Percentiles rank a stretch among this genome's conserved stretches.
Evolutionary conservation across 92 coral and sea anemone genomes (phyloP).

Genomic region (Paragorgia papillata): DNA sequence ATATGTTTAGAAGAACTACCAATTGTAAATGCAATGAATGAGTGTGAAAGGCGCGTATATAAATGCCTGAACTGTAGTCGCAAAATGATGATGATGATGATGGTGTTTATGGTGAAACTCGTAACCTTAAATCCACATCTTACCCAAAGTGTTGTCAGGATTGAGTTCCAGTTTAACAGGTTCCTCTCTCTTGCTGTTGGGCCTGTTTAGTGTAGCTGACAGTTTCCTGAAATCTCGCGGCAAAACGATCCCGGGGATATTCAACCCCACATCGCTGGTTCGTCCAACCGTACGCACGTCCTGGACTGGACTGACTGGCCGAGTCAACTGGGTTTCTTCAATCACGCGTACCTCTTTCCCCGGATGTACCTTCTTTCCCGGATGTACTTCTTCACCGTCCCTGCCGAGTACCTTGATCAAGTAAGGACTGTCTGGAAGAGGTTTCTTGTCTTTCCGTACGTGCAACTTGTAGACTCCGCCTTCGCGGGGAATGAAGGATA

Average conservation of each 20-base stretch:
- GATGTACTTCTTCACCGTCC: slow-evolving; percentile 3
- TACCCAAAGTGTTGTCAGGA: slow-evolving; percentile 72
- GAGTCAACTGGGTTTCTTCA: too few relatives aligned
- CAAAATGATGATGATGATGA: too few relatives aligned
- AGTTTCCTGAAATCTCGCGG: slow-evolving; percentile 49
- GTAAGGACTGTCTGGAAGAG: slow-evolving; percentile 86
- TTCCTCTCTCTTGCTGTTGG: slow-evolving; percentile 46
- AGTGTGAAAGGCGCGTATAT: too few relatives aligned
- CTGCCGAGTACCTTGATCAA: slow-evolving; percentile 77
- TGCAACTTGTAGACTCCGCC: slow-evolving; percentile 84
- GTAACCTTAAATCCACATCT: neutral
- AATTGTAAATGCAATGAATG: too few relatives aligned
- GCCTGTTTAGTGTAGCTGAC: slow-evolving; percentile 47
- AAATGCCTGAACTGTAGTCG: too few relatives aligned
- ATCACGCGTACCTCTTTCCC: too few relatives aligned
- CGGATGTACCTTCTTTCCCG: too few relatives aligned
- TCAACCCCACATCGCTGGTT: slow-evolving; percentile 37
- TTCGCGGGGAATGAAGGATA: slow-evolving; percentile 90
- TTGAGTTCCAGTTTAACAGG: slow-evolving; percentile 39
- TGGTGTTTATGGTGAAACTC: too few relatives aligned
- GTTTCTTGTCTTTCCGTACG: slow-evolving; percentile 83
- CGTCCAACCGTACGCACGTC: too few relatives aligned
- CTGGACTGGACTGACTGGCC: too few relatives aligned
- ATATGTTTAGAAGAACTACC: too few relatives aligned
- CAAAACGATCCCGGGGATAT: slow-evolving; percentile 32